Percentiles rank a stretch among this genome's conserved stretches.
Conservation (phyloP, 2,797 vertebrate species). For the Trematomus bernacchii region DNA sequence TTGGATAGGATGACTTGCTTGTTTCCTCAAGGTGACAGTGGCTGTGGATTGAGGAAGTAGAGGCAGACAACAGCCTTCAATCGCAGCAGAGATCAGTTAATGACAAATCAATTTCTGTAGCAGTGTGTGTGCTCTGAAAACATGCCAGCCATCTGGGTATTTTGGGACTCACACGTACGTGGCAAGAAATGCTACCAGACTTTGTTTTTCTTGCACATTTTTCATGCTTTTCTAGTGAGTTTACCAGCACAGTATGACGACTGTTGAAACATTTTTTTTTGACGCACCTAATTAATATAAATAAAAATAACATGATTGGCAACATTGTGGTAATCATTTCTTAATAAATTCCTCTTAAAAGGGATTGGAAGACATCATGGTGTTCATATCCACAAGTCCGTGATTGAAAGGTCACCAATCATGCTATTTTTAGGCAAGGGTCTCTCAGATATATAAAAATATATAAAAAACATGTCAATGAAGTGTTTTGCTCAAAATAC, state of each 20-base stretch:
- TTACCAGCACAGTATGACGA: background rate
- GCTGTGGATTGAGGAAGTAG: constrained; percentile 21
- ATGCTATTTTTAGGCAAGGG: too few relatives aligned
- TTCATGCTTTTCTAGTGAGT: background rate
- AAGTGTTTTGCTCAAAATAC: too few relatives aligned
- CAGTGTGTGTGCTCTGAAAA: constrained; percentile 9
- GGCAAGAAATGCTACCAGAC: background rate
- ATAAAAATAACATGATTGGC: background rate
- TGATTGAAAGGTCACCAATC: background rate
- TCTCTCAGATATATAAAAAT: too few relatives aligned
- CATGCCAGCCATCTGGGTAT: constrained; percentile 6
- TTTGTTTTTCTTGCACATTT: background rate
- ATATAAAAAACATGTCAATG: too few relatives aligned
- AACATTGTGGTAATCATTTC: background rate
- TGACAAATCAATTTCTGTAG: constrained; percentile 33
- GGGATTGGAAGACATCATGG: background rate
- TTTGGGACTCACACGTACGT: constrained; percentile 9
- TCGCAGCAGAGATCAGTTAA: constrained; percentile 13
- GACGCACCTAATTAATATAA: background rate
- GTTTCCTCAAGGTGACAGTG: constrained; percentile 30
- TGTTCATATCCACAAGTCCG: background rate
- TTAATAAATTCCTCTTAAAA: background rate
- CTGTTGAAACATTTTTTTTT: background rate
- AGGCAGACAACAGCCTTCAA: constrained; percentile 6
- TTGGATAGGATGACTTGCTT: constrained; percentile 23